Conservation (phyloP, 2,888 invertebrate species). For the Melieria omissa region DNA sequence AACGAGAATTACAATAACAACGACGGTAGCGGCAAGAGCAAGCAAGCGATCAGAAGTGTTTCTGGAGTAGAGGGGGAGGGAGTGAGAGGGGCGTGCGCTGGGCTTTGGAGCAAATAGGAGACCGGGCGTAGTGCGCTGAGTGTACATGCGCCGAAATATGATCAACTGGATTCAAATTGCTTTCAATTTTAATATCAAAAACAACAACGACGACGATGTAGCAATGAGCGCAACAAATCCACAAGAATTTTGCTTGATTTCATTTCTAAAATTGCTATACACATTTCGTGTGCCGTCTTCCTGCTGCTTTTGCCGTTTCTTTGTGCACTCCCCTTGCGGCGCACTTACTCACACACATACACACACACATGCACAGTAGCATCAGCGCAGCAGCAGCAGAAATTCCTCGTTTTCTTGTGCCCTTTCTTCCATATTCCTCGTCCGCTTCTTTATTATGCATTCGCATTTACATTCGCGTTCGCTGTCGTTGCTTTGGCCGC, state of each 20-base stretch:
- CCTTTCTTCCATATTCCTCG: neutral
- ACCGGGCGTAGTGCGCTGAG: neutral
- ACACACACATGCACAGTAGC: too few species aligned
- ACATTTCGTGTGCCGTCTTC: neutral
- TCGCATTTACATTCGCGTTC: neutral
- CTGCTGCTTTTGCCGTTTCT: neutral
- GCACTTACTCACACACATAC: too few species aligned
- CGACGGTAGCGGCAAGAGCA: neutral
- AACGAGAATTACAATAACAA: neutral
- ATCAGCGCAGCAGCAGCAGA: too few species aligned
- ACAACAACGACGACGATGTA: constrained; percentile 11
- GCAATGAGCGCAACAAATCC: constrained; percentile 22
- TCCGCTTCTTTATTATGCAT: neutral
- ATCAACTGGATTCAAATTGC: constrained; percentile 34
- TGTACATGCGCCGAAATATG: constrained; percentile 14
- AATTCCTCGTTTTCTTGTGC: neutral
- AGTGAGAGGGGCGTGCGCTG: constrained; percentile 3
- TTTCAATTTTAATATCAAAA: constrained; percentile 13
- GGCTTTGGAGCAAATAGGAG: constrained; percentile 4
- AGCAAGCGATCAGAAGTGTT: too few species aligned
- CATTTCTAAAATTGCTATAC: neutral
- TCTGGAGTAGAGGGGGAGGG: too few species aligned
- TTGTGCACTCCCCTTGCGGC: neutral
- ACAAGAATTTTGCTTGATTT: constrained; percentile 22
- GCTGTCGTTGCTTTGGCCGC: neutral